Conservation (phyloP, 2,888 invertebrate species). For the Papilio elwesi region DNA sequence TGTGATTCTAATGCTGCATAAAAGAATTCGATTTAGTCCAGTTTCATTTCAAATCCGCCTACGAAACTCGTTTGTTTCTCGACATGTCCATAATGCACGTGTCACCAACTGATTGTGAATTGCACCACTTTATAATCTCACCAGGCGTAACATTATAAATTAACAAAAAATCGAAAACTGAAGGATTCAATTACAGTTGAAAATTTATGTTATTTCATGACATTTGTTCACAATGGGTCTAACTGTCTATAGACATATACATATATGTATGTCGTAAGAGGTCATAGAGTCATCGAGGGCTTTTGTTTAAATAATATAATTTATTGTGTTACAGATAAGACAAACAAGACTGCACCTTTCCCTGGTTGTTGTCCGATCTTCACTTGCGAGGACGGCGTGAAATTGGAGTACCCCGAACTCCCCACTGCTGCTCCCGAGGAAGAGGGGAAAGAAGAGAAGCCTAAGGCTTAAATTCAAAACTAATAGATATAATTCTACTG, state of each 20-base stretch:
- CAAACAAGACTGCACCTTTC: slow-evolving; percentile 95
- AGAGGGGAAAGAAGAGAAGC: slow-evolving; percentile 67
- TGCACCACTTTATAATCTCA: too few relatives aligned
- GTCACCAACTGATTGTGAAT: too few relatives aligned
- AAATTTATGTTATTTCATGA: too few relatives aligned
- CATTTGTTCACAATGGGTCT: too few relatives aligned
- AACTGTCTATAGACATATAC: too few relatives aligned
- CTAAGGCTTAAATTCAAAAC: slow-evolving; percentile 66
- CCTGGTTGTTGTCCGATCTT: slow-evolving; percentile 94
- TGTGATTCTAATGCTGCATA: slow-evolving; percentile 38
- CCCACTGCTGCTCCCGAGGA: slow-evolving; percentile 75
- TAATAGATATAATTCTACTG: slow-evolving; percentile 35
- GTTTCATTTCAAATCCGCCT: slow-evolving; percentile 28
- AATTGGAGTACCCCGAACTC: slow-evolving; percentile 93
- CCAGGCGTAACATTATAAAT: too few relatives aligned
- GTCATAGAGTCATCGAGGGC: neutral
- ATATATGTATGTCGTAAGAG: too few relatives aligned
- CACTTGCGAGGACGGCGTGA: slow-evolving; percentile 93
- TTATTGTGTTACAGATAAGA: slow-evolving; percentile 86
- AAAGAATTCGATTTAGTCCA: slow-evolving; percentile 9
- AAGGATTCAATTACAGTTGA: too few relatives aligned
- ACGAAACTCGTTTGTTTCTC: slow-evolving; percentile 6
- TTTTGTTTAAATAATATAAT: slow-evolving; percentile 10
- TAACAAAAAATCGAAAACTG: too few relatives aligned
- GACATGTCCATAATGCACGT: neutral